A percentile compares a stretch with the other conserved stretches of the same genome.
Conservation (phyloP, 92 coral and sea anemone species). For the Zoanthus solanderi region DNA sequence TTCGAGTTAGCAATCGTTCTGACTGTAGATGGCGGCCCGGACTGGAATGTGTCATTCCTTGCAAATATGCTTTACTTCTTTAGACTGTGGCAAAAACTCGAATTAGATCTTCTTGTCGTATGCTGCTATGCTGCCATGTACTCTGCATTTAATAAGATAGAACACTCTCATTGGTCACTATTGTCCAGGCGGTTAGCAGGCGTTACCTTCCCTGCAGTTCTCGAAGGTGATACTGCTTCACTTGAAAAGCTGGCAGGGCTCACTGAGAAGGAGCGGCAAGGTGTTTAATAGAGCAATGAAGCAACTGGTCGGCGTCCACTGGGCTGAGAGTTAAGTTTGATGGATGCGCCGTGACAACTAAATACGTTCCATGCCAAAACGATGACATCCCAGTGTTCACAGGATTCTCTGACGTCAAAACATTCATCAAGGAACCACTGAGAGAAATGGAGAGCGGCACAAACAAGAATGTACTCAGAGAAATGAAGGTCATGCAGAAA, state of each 20-base stretch:
- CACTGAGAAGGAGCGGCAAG: conserved; percentile 14
- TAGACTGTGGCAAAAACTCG: conserved; percentile 42
- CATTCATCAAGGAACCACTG: conserved; percentile 14
- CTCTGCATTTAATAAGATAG: conserved; percentile 54
- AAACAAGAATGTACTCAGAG: background rate
- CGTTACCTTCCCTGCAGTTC: conserved; percentile 22
- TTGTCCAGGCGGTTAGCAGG: conserved; percentile 56
- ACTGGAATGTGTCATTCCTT: conserved; percentile 59
- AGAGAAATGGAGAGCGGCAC: conserved; percentile 13
- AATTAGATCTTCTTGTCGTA: conserved; percentile 50
- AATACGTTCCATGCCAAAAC: background rate
- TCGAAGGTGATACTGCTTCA: conserved; percentile 29
- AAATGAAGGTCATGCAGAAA: conserved; percentile 28
- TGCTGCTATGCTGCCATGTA: conserved; percentile 38
- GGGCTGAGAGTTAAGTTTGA: conserved; percentile 28
- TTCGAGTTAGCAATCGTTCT: background rate
- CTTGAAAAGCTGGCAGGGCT: conserved; percentile 36
- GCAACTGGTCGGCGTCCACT: conserved; percentile 26
- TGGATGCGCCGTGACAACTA: conserved; percentile 8
- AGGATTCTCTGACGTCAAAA: conserved; percentile 2
- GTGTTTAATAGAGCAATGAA: conserved; percentile 39
- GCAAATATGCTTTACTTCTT: conserved; percentile 38
- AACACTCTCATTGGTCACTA: conserved; percentile 59
- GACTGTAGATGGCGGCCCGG: conserved; percentile 55
- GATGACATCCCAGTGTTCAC: background rate